Evolutionary conservation across 1,140 invertebrate species (phyloP).

Genomic region (Platorchestia sp.): DNA sequence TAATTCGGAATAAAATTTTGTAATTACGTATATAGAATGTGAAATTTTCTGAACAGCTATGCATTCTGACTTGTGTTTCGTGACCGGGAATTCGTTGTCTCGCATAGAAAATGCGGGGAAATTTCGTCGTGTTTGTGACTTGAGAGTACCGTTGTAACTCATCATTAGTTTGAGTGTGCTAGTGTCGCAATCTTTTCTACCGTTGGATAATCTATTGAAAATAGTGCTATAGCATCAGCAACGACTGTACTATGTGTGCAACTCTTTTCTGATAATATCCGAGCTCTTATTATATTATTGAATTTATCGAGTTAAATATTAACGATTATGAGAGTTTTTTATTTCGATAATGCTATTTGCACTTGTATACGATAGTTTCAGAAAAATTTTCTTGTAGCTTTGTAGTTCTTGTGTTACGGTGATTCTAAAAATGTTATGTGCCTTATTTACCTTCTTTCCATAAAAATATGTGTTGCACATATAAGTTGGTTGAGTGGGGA

Average conservation of each 20-base stretch:
- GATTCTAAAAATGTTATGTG: no score
- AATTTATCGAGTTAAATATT: no score
- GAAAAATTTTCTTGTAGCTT: no score
- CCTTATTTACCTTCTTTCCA: no score
- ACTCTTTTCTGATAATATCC: neutral
- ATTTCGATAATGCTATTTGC: no score
- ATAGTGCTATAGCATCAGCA: neutral
- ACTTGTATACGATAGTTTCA: no score
- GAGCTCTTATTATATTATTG: no score
- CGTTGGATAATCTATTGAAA: neutral
- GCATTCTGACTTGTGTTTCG: neutral
- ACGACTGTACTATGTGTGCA: neutral
- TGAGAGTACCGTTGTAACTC: no score
- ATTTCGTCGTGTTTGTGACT: neutral
- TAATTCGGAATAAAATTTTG: neutral
- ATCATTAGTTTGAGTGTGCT: no score
- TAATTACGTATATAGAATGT: neutral
- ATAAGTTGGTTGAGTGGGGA: neutral
- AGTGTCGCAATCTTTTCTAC: neutral
- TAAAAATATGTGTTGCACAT: neutral
- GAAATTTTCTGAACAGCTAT: neutral
- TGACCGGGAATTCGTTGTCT: neutral
- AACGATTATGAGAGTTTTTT: no score
- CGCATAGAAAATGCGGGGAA: neutral
- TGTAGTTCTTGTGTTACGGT: no score